Evolutionary conservation across 1,140 invertebrate genomes (phyloP), one percentile per base, ranked within the genome.

Genomic region (Maconellicoccus hirsutus): DNA sequence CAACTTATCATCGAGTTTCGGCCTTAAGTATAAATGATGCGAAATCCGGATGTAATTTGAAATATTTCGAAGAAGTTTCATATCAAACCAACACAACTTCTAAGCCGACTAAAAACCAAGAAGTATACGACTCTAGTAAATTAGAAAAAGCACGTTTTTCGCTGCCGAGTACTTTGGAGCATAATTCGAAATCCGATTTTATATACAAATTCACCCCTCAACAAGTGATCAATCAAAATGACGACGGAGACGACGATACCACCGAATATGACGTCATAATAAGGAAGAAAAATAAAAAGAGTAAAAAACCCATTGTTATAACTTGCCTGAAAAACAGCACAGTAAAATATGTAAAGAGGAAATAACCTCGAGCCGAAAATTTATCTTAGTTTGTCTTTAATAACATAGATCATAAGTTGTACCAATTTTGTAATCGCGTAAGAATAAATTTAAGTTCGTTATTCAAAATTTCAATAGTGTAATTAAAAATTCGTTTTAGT

Each of bases 1-100:
- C 10, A 10, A 66, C 16, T 26, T 66, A 66, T 26, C 61, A 66
- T 66, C 61, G 61, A 4, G 25, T 66, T 22, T 66, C 61, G 22
- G 61, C 61, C 14, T 66, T 66, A 23, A 66, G 61, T 66, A 23
- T 66, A 14, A 66, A 66, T 26, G 61, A 66, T 26, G 3, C 8
- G 7, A 66, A 66, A 19, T 23, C 61, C 16, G 61, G 61, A 3
- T 66, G 61, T 16, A 66, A 66, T 66, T 3, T 66, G 19, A 66
- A 66, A 26, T 66, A 25, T 26, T 23, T 66, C 22, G 61, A 66
- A 66, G 10, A 26, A 10, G 61, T 66, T 12, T 66, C 61, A 14
- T 66, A 6, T 66, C 22, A 66, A 4, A 22, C 22, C 25, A 25
- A 23, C 3, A 22, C 52, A 4, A 4, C 52, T n/a, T n/a, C 21